Evolutionary conservation across 2,888 invertebrate species (phyloP), one percentile per base, ranked within the genome.

Genomic region (Dusona sp.): DNA sequence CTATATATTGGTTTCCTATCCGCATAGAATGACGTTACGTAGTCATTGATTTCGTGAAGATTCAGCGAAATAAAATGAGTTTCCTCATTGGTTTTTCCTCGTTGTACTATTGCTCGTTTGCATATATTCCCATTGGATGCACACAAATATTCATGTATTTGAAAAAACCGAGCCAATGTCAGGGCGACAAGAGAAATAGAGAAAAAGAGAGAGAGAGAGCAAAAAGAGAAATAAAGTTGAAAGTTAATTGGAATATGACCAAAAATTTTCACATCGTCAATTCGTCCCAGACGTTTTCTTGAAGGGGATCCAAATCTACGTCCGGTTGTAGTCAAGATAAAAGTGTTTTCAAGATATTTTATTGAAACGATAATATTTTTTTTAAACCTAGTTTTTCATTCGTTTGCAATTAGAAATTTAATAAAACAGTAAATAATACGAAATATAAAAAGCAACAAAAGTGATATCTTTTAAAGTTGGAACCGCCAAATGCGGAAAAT

Each of bases 211-310:
- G 48, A 48, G 16, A 54, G 38, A 68, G 77, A 51, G 64, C n/a
- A 29, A 19, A 38, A 48, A 64, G 74, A 68, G 22, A 29, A 48
- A 51, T 64, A 16, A 45, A 36, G 13, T 36, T 64, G 57, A 16
- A 67, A 80, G 45, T 42, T 45, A 42, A 68, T 86, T 86, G 86
- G 86, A 86, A 51, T 16, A 64, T 78, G 61, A 84, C 78, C 86
- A 86, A 84, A 79, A 51, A 57, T 78, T 51, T 68, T 22, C 36
- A 9, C 42, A 83, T 77, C 73, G 51, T 51, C 67, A 36, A 45
- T 22, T 29, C 38, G 38, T n/a, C 19, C 9, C 29, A 51, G 73
- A 74, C 77, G 33, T 33, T 83, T 80, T 83, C 79, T 74, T 84
- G 68, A 78, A 22, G n/a, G 42, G 16, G 25, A 51, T 73, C 78